These are phyloP conservation scores for Pseudorasbora parva DNA, from an alignment of 2,113 vertebrate genomes.

Conservation along the genomic window DNA sequence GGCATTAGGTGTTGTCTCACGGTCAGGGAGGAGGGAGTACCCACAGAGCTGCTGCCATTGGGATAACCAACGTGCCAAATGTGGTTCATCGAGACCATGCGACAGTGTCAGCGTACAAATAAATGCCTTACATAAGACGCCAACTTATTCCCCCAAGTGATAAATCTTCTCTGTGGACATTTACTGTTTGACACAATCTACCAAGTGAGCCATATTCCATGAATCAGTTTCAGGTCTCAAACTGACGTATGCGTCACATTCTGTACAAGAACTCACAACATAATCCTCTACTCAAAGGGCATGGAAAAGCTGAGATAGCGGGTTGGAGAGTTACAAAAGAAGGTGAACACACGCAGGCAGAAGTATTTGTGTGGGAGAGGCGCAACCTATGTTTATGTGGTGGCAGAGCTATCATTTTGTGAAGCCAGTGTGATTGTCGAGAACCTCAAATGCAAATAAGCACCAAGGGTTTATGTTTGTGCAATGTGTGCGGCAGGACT, in stretches of 20 bases:
- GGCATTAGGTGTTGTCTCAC: constrained; percentile 32
- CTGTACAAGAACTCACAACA: constrained; percentile 12
- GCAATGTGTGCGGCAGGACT: constrained; percentile 53
- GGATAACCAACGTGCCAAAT: constrained; percentile 55
- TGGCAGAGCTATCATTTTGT: constrained; percentile 62
- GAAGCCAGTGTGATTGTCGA: constrained; percentile 63
- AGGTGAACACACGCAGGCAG: constrained; percentile 58
- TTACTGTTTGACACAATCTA: constrained; percentile 42
- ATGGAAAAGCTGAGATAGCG: constrained; percentile 37
- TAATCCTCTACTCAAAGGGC: constrained; percentile 2
- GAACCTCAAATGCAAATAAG: constrained; percentile 63
- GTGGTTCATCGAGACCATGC: constrained; percentile 62
- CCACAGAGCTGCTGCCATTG: constrained; percentile 30
- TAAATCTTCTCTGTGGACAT: constrained; percentile 55
- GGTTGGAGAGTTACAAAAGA: constrained; percentile 52
- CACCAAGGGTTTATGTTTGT: constrained; percentile 59
- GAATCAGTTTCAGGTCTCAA: constrained; percentile 43
- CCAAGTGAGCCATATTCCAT: constrained; percentile 34
- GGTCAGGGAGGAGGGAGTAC: background rate
- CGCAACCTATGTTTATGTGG: constrained; percentile 58
- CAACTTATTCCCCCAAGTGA: constrained; percentile 55
- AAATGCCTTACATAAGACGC: constrained; percentile 58
- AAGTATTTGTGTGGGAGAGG: constrained; percentile 55
- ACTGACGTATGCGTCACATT: constrained; percentile 10
- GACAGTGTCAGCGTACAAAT: constrained; percentile 67